Percentiles rank a stretch among this genome's conserved stretches.
Conservation (phyloP, 2,113 vertebrate species). For the Myrmecobius fasciatus region DNA sequence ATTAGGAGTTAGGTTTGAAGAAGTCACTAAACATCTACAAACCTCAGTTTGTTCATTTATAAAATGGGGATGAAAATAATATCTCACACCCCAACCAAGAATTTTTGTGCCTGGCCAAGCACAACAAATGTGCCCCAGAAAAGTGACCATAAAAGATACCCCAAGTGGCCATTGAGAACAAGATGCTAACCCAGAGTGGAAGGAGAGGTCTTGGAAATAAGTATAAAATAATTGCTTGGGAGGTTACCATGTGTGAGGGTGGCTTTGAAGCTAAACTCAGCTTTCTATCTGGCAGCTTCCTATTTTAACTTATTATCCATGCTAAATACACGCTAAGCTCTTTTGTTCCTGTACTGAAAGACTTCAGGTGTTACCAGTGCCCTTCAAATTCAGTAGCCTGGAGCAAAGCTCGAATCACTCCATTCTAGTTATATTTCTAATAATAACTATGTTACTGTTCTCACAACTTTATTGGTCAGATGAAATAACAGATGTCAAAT, state of each 20-base stretch:
- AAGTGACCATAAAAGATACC: background rate
- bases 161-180: background rate
- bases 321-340: background rate
- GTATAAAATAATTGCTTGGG: background rate
- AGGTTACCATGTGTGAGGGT: background rate
- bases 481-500: background rate
- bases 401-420: background rate
- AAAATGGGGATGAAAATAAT: background rate
- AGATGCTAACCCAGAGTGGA: background rate
- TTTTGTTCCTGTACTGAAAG: background rate
- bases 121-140: background rate
- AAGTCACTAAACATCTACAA: background rate
- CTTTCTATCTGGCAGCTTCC: background rate
- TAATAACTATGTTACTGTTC: background rate
- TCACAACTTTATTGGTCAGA: background rate
- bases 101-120: background rate
- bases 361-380: background rate
- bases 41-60: slow-evolving; percentile 7
- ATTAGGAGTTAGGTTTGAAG: background rate
- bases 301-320: background rate
- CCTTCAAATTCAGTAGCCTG: background rate
- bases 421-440: background rate
- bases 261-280: background rate
- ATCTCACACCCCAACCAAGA: background rate
- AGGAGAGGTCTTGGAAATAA: background rate